A percentile compares a stretch with the other conserved stretches of the same genome.
Evolutionary conservation across 1,140 invertebrate genomes (phyloP).

Genomic region (Heliconius hewitsoni): DNA sequence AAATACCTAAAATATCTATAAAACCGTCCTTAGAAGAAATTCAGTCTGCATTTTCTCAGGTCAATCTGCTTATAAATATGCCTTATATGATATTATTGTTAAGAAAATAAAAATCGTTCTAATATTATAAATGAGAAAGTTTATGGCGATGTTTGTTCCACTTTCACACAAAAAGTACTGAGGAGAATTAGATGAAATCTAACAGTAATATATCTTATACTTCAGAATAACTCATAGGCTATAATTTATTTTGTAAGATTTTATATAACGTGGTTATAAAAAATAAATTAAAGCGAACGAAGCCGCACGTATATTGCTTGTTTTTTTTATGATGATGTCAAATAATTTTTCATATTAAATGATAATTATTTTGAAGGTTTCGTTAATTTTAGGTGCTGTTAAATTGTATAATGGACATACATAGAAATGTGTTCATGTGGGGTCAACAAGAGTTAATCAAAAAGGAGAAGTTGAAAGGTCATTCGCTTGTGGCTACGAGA

Average conservation of each 20-base stretch:
- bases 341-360: neutral
- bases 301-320: too few relatives aligned
- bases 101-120: neutral
- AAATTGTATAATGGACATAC: constrained; percentile 83
- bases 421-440: constrained; percentile 87
- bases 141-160: too few relatives aligned
- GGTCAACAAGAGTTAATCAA: constrained; percentile 81
- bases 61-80: constrained; percentile 44
- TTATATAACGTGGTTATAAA: too few relatives aligned
- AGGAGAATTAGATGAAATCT: too few relatives aligned
- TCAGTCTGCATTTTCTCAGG: constrained; percentile 86
- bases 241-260: too few relatives aligned
- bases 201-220: too few relatives aligned
- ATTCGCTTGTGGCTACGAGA: constrained; percentile 45
- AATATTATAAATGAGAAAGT: too few relatives aligned
- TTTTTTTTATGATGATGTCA: constrained; percentile 15
- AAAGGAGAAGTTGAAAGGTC: constrained; percentile 47
- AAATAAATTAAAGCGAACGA: too few relatives aligned
- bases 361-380: neutral
- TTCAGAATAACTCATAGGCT: too few relatives aligned
- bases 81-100: neutral
- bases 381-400: constrained; percentile 60
- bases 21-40: constrained; percentile 87
- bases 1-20: constrained; percentile 84
- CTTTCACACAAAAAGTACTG: too few relatives aligned